Evolutionary conservation across 1,140 invertebrate species (phyloP), one percentile per base, ranked within the genome.

Genomic region (Berghia stephanieae): DNA sequence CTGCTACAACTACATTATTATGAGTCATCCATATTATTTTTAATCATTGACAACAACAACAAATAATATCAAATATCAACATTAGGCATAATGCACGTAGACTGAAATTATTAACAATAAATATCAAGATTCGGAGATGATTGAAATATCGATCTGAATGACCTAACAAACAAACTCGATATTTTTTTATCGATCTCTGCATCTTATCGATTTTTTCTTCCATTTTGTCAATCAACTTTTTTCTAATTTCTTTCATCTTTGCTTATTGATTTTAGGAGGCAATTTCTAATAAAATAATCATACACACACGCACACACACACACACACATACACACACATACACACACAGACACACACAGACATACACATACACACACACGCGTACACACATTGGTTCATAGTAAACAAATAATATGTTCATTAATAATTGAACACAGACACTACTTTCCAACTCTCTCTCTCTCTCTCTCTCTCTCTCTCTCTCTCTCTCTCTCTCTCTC

Each of bases 331-430:
- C 55, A 60, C 55, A 60, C 55, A 60, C 55, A 60, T 31, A 60
- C 55, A 60, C 55, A 60, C 55, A 60, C 55, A 60, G n/a, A 60
- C 55, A 60, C 55, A 21, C 55, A 60, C 55, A 60, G n/a, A 60
- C 55, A 60, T 31, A 60, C 55, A 6, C 5, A 60, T 31, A 60
- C 55, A 60, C 55, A 60, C 55, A 60, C 55, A 60, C 55, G 34
- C 55, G 34, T 31, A 60, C 55, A 60, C 55, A 60, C 55, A 60
- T 31, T 27, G n/a, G 34, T 31, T 27, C 55, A 21, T 31, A 60
- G n/a, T 27, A n/a, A 60, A n/a, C 24, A n/a, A 60, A n/a, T 5
- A 60, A n/a, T 49, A n/a, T 49, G n/a, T 49, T 49, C 46, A 49
- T 49, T 13, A n/a, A 49, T 49, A n/a, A 49, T 16, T 49, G 13